Conservation (phyloP, 1,140 invertebrate genomes). For the Zaprionus davidi region DNA sequence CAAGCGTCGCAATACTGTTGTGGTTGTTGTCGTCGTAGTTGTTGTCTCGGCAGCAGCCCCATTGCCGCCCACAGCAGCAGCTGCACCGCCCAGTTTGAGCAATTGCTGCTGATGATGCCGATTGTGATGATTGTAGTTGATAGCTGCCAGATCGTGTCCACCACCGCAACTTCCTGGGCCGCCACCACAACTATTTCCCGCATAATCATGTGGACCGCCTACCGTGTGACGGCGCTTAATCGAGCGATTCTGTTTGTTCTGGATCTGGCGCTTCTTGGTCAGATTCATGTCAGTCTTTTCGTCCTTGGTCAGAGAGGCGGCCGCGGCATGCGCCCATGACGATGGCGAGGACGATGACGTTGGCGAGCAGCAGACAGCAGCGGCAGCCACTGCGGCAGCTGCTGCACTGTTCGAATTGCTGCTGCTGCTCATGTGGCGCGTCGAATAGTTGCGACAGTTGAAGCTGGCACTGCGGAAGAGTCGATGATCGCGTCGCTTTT, state of each 20-base stretch:
- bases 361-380: conserved; percentile 56
- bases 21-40: conserved; percentile 69
- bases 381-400: conserved; percentile 38
- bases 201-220: conserved; percentile 93
- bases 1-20: conserved; percentile 63
- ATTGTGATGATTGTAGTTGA: conserved; percentile 75
- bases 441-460: conserved; percentile 81
- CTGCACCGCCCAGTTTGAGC: conserved; percentile 50
- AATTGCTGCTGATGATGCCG: conserved; percentile 72
- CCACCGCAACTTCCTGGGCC: conserved; percentile 8
- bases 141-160: conserved; percentile 60
- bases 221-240: conserved; percentile 96
- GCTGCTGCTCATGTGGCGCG: conserved; percentile 59
- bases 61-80: conserved; percentile 12
- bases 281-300: conserved; percentile 93
- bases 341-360: conserved; percentile 41
- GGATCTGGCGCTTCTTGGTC: conserved; percentile 88
- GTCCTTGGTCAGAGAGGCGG: conserved; percentile 88
- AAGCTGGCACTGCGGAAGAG: conserved; percentile 83
- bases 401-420: conserved; percentile 13
- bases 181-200: conserved; percentile 50
- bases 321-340: conserved; percentile 38
- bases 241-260: conserved; percentile 86
- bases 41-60: conserved; percentile 64
- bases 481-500: conserved; percentile 81